Base-by-base conservation (phyloP, 2,113 vertebrate species). In the Brachionichthys hirsutus region DNA sequence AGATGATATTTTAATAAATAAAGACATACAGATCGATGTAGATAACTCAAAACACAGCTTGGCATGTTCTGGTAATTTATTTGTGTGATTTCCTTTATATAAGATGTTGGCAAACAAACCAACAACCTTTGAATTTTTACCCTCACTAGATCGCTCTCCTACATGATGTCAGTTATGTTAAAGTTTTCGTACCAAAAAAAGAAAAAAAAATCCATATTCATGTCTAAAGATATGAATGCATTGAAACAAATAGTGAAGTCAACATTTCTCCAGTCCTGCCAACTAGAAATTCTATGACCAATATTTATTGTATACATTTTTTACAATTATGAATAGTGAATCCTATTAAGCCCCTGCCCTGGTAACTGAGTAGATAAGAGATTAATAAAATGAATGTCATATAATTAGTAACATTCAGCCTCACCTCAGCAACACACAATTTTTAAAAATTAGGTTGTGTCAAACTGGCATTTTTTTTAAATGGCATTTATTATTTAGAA, bases 331-430 rank as follows among this genome's bases (percentile, higher is more conserved):
- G 4, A 30, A 6, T 30, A 57, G 46, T 59, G 43, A 77, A 62
- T 62, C 41, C 44, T 65, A 63, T 75, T 72, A 55, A 66, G 54
- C 45, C 52, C 38, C 54, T 51, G 20, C 57, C 16, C 17, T 38
- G n/a, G 60, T 17, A 20, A 64, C 20, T 12, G 36, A 60, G 22
- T 12, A 30, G 46, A 74, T 74, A 74, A 71, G 58, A 77, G 50
- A 61, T 66, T n/a, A 80, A 65, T 60, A 43, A 6, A 9, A 49
- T 49, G 30, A 52, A 51, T 61, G 45, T 55, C 43, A 62, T 69
- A 72, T 65, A 56, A 67, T 76, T 46, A 59, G 47, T 46, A 57
- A 57, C 41, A 54, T 12, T 41, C 41, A 60, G 62, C 19, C 53
- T 70, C 18, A 40, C 45, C 59, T 66, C 52, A 44, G 48, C 43